Base-by-base conservation (phyloP, 2,888 invertebrate species). In the Notocelia uddmanniana region DNA sequence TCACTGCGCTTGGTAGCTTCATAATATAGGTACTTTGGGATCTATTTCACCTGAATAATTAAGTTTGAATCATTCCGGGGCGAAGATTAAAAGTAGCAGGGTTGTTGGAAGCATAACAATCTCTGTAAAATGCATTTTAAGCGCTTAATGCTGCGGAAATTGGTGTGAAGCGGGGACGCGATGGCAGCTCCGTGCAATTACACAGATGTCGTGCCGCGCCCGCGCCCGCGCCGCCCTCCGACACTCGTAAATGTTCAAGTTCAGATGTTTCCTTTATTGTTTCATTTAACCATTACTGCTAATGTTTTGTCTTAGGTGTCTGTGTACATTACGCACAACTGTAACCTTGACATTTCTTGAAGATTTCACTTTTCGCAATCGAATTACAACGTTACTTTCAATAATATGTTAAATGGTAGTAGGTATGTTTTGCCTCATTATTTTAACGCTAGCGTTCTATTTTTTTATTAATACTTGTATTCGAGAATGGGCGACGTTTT, bases 101-200 rank as follows among this genome's bases (percentile, higher is more conserved):
- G 84, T 87, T 83, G 83, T 83, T 84, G 80, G 81, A 81, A 86
- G 83, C 85, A 81, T 85, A 86, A 88, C 87, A 90, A 89, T 89
- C 87, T 86, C 83, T 79, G 86, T 84, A 82, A 89, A 89, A 90
- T 89, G 90, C 89, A 89, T 91, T 90, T 88, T 81, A 85, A 88
- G 88, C 85, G 88, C 83, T 88, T 87, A 91, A 90, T 89, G 89
- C 84, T 80, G 83, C 83, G 89, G 89, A 91, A 91, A 90, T 87
- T 88, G 87, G 88, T 84, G 87, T 83, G 85, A 85, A 87, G 86
- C 83, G 86, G 77, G 77, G 81, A 83, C 83, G 82, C 84, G 85
- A 81, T 81, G 85, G 85, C 85, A 85, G 85, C 85, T 82, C 83
- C 80, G 78, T 82, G 87, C 86, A 89, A 90, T 90, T 89, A 91